phyloP scores from a whole-genome alignment of 2,888 invertebrate genomes.

The Lithophane socia region DNA sequence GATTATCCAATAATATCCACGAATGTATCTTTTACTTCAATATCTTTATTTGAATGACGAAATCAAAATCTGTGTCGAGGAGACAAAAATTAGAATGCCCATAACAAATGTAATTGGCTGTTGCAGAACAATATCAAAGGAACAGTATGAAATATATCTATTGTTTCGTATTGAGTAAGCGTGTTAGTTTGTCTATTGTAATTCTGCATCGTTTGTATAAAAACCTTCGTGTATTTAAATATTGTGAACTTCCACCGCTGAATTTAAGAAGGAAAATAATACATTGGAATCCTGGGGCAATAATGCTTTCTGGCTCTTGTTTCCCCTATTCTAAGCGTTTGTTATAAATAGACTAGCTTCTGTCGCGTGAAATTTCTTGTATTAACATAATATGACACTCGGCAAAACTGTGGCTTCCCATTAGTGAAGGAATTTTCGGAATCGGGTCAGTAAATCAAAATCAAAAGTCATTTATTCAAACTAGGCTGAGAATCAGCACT shows the following conservation, averaged over 20 bases:
- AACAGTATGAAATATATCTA: constrained; percentile 32
- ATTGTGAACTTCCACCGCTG: neutral
- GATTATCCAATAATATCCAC: constrained; percentile 1
- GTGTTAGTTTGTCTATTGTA: constrained; percentile 37
- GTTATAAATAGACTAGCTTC: neutral
- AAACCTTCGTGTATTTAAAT: neutral
- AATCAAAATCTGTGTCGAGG: constrained; percentile 48
- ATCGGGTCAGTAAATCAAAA: too few species aligned
- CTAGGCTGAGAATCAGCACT: too few species aligned
- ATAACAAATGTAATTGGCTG: constrained; percentile 19
- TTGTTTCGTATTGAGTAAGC: constrained; percentile 55
- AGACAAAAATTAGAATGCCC: constrained; percentile 49
- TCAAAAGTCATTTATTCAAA: too few species aligned
- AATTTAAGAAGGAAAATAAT: neutral
- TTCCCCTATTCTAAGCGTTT: neutral
- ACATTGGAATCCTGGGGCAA: neutral
- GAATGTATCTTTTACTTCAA: constrained; percentile 3
- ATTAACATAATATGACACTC: too few species aligned
- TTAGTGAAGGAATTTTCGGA: too few species aligned
- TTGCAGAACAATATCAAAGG: constrained; percentile 49
- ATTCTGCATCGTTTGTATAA: constrained; percentile 11
- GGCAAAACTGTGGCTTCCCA: too few species aligned
- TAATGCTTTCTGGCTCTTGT: neutral
- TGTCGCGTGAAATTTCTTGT: too few species aligned
- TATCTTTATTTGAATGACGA: constrained; percentile 5